Evolutionary conservation across 2,113 vertebrate species (phyloP), one percentile per base, ranked within the genome.

Genomic region (Lepidothrix coronata): DNA sequence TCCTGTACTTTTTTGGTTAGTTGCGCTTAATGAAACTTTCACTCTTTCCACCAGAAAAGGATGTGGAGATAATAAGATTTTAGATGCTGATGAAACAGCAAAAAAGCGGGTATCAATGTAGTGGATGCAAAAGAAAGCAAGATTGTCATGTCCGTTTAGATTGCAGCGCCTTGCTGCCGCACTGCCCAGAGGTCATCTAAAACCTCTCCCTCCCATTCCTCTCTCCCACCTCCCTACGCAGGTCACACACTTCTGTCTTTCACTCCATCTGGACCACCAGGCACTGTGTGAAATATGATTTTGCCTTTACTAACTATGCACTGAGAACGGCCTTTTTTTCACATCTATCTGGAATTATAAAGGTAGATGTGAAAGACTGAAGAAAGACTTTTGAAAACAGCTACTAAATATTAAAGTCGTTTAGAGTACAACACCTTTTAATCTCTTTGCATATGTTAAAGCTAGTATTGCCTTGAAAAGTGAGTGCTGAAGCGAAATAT

Each of bases 361-460:
- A 76, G 35, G n/a, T n/a, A n/a, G n/a, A n/a, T n/a, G n/a, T n/a
- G n/a, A n/a, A n/a, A n/a, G n/a, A n/a, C n/a, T 55, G 22, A 87
- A 5, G 39, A 62, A 58, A 51, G 68, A 41, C 55, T 78, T 63
- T 11, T 31, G 22, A 66, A 91, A 95, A 59, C 2, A 66, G 49
- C 7, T 35, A n/a, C 6, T 33, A 76, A 84, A 54, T 17, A 79
- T 16, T 63, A 80, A 73, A 96, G 43, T 52, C 1, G 0, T 41
- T 90, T 41, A 44, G 24, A 83, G 33, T 28, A 67, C 10, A 30
- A 46, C 33, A 83, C 6, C 1, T 21, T 70, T 91, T 51, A 71
- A 86, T 72, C 28, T 63, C 72, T 88, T 85, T 94, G 63, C 93
- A 78, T 81, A 95, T 66, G 31, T 85, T 52, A 91, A 80, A 92